Base-by-base conservation (phyloP, 2,888 invertebrate species). In the Metalampra italica region DNA sequence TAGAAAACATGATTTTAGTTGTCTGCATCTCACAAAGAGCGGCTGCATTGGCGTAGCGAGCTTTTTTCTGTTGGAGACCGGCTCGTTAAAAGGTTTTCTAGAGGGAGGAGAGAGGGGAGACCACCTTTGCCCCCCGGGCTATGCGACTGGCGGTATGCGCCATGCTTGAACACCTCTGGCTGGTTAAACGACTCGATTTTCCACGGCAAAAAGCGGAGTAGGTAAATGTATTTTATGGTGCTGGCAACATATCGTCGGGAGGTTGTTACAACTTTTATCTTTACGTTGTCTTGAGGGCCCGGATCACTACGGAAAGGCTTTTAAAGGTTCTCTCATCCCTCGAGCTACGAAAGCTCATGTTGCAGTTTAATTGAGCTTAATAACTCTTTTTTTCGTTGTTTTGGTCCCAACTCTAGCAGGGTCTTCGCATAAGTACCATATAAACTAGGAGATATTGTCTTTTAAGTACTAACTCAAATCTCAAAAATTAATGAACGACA, bases 151-250 rank as follows among this genome's bases (percentile, higher is more conserved):
- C 22, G 22, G 22, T 5, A 3, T 22, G 22, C 22, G 2, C 22
- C 22, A 22, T 22, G 11, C 32, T 32, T 8, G 32, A 8, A 11
- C 32, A 9, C 32, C 11, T 32, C 32, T 9, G 32, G 32, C 11
- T 11, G 7, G 32, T 32, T 32, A 50, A 54, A 54, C 46, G 42
- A 50, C 49, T 46, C 45, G 45, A 42, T 30, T 42, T 42, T 7
- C 15, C 5, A 3, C 63, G 64, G 62, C 73, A 82, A 82, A 83
- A 82, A 79, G 76, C 78, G 77, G 75, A 78, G 74, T 73, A 83
- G 79, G 79, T 79, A 76, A 78, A 75, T 67, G 74, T 78, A 82
- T 8, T 82, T 82, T 82, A 82, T 78, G 75, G 82, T 64, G 68
- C 66, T 60, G 66, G 67, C 77, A 71, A 77, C 76, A 73, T 75